Evolutionary conservation across 2,113 vertebrate species (phyloP), one percentile per base, ranked within the genome.

Genomic region (Stigmatopora nigra): DNA sequence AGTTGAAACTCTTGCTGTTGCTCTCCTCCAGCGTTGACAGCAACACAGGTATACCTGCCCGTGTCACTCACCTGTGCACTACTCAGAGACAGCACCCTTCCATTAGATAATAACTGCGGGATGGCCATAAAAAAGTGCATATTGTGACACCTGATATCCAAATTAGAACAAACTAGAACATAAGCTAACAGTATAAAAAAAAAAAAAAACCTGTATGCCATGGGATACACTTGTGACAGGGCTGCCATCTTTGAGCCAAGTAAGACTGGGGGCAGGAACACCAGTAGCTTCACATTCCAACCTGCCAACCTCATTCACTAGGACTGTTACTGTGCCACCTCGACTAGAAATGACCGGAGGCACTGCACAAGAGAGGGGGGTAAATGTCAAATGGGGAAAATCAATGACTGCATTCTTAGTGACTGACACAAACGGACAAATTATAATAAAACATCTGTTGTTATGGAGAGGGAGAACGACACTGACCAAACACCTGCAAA

Each of bases 161-260:
- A 20, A 44, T 9, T 46, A 8, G 15, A 20, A 31, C 25, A 31
- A 31, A 31, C 3, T 31, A 58, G 7, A 35, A 58, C 5, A n/a
- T 16, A 6, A 22, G 41, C 12, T 19, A 61, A 61, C 9, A 59
- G 38, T 8, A 4, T 17, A 48, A 4, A 48, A 6, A 48, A 49
- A 15, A 48, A 6, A 48, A 49, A 15, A 7, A 84, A 95, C 97
- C 95, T 98, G 94, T 36, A 96, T 85, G 55, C 95, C 94, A 3
- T 93, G 79, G 7, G 90, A 85, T 1, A 94, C 85, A 48, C 93
- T 94, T 58, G 94, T 91, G 51, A 99, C 93, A 0, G 97, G 95
- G 78, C 95, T 97, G 19, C 94, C 94, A 13, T 97, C 94, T 85
- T 98, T 98, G 46, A 99, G 78, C 97, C 97, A 99, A 0, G 94